Evolutionary conservation across 2,113 vertebrate genomes (phyloP), one percentile per base, ranked within the genome.

Genomic region (Tonatia bakeri): DNA sequence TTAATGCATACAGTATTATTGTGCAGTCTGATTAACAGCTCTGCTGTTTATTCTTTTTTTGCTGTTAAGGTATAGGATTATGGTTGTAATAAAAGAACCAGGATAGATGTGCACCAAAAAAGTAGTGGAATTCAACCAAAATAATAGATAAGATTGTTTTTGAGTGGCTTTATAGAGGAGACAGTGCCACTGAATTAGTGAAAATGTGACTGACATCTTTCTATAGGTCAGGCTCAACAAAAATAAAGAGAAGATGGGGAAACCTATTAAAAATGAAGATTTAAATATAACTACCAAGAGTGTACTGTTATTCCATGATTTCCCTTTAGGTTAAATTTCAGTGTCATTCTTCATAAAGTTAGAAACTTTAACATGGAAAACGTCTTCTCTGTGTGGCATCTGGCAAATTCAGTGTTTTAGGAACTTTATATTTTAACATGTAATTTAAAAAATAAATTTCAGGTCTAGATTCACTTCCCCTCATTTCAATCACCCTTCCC

Each of bases 141-240:
- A 94, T 79, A 86, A 69, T 85, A 97, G 91, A 83, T 88, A 95
- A 92, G 91, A 72, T 94, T 96, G 93, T 98, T 97, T 95, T 96
- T 91, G 92, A 95, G 94, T 96, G 94, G 80, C 93, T 97, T 98
- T 95, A 94, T 95, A 94, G 89, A 98, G 43, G 86, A 98, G 94
- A 93, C 65, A 92, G 73, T 97, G 97, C 93, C 96, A 96, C 97
- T 96, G 97, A 97, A 89, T 97, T 98, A 96, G 90, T 93, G 0
- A 7, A 98, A 97, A 97, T 96, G 89, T 96, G 95, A 96, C 85
- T 98, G 97, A 97, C 96, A 94, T 97, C 26, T 96, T 95, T 88
- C 92, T 98, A 90, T 97, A 97, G 94, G 88, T 96, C 96, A 96
- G 93, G 69, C 54, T 95, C 96, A 94, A 94, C 98, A 96, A 97